phyloP scores from a whole-genome alignment of 2,113 vertebrate genomes.

The Psammodynastes pulverulentus region DNA sequence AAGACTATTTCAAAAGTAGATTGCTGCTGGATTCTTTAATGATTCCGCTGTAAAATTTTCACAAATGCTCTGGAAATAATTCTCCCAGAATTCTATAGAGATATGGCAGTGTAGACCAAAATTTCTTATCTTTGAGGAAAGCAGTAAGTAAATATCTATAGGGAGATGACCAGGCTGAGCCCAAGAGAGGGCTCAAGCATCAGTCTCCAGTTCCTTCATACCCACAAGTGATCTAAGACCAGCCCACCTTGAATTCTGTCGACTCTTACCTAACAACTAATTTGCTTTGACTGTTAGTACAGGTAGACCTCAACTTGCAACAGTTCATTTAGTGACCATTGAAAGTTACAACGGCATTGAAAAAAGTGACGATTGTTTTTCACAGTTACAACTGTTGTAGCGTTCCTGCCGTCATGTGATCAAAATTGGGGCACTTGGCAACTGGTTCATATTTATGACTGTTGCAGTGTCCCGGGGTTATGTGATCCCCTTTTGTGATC shows the following conservation, averaged over 20 bases:
- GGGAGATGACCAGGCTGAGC: too few relatives aligned
- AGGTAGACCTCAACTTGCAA: neutral
- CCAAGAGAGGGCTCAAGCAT: neutral
- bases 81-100: neutral
- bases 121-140: neutral
- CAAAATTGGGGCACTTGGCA: neutral
- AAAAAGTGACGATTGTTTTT: neutral
- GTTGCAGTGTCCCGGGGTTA: neutral
- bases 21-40: neutral
- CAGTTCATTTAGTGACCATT: neutral
- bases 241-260: neutral
- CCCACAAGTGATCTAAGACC: neutral
- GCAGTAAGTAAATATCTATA: neutral
- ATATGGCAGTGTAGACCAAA: neutral
- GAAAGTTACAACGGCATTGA: neutral
- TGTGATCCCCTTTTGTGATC: too few relatives aligned
- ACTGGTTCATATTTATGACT: neutral
- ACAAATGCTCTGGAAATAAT: neutral
- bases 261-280: neutral
- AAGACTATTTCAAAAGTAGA: neutral
- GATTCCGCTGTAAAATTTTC: neutral
- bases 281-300: neutral
- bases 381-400: neutral
- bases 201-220: neutral
- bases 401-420: neutral